Evolutionary conservation across 1,140 invertebrate species (phyloP).

Genomic region (Lepeophtheirus salmonis): DNA sequence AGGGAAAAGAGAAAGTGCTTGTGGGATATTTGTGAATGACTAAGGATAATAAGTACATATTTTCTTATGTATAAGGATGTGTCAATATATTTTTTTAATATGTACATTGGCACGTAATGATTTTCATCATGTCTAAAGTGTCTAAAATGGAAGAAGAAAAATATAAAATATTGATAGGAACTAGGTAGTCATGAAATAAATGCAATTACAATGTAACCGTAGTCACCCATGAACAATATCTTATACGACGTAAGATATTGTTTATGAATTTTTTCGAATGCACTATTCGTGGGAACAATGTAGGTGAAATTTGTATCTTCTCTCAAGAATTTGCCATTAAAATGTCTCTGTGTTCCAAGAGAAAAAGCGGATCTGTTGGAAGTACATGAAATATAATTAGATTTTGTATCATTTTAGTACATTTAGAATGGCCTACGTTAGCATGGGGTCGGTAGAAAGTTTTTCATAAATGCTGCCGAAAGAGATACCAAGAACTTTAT

Average conservation of each 20-base stretch:
- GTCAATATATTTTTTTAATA: no score
- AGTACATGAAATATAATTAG: constrained; percentile 14
- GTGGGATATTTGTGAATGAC: not conserved
- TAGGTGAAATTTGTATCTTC: constrained; percentile 49
- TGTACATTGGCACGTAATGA: no score
- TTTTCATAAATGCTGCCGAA: constrained; percentile 72
- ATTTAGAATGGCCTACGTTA: constrained; percentile 41
- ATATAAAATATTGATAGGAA: no score
- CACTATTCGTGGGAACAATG: constrained; percentile 67
- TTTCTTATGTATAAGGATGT: no score
- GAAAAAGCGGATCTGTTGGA: constrained; percentile 47
- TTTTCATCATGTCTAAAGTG: no score
- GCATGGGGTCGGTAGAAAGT: constrained; percentile 60
- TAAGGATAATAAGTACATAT: not conserved
- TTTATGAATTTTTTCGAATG: constrained; percentile 51
- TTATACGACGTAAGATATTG: constrained; percentile 53
- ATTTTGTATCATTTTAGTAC: not conserved
- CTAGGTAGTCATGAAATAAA: no score
- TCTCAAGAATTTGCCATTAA: constrained; percentile 50
- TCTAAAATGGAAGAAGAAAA: no score
- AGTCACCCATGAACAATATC: constrained; percentile 58
- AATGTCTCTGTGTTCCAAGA: constrained; percentile 45
- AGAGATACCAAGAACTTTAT: constrained; percentile 75
- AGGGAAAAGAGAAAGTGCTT: not conserved
- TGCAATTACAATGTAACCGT: constrained; percentile 26